Percentiles rank a stretch among this genome's conserved stretches.
These are phyloP conservation scores for Diabrotica undecimpunctata DNA, from an alignment of 1,140 invertebrate species.

Conservation along the genomic window DNA sequence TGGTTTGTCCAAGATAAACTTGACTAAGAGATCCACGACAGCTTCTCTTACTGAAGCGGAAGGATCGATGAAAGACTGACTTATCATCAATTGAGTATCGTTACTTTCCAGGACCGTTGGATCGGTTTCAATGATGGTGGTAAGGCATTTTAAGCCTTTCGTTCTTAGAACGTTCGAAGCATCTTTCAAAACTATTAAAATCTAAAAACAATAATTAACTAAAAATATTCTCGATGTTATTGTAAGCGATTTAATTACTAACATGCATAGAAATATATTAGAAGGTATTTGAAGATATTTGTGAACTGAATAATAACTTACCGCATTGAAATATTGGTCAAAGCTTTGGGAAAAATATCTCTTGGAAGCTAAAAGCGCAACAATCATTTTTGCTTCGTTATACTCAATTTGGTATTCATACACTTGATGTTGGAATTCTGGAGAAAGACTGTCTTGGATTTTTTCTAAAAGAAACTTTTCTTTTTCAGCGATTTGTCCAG, in stretches of 20 bases:
- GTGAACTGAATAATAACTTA: conserved; percentile 47
- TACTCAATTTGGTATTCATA: conserved; percentile 91
- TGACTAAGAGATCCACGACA: conserved; percentile 96
- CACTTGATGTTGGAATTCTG: conserved; percentile 69
- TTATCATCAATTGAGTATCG: conserved; percentile 95
- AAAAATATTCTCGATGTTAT: no score
- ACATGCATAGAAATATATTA: no score
- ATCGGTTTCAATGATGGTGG: conserved; percentile 97
- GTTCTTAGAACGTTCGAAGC: conserved; percentile 94
- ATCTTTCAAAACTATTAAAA: conserved; percentile 81
- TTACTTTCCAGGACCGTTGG: conserved; percentile 83
- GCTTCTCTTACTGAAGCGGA: conserved; percentile 97
- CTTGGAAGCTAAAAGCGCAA: conserved; percentile 93
- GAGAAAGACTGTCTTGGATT: conserved; percentile 63
- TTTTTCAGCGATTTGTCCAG: conserved; percentile 74
- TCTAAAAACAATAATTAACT: conserved; percentile 49
- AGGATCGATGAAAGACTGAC: conserved; percentile 91
- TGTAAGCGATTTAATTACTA: no score
- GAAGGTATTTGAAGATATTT: no score
- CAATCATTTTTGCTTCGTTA: conserved; percentile 88
- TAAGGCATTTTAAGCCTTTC: conserved; percentile 98
- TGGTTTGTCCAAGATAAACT: conserved; percentile 93
- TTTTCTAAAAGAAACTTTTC: conserved; percentile 81
- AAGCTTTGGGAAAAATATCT: conserved; percentile 96
- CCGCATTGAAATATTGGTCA: conserved; percentile 89